Evolutionary conservation across 92 coral and sea anemone genomes (phyloP).

Genomic region (Muricea muricata): DNA sequence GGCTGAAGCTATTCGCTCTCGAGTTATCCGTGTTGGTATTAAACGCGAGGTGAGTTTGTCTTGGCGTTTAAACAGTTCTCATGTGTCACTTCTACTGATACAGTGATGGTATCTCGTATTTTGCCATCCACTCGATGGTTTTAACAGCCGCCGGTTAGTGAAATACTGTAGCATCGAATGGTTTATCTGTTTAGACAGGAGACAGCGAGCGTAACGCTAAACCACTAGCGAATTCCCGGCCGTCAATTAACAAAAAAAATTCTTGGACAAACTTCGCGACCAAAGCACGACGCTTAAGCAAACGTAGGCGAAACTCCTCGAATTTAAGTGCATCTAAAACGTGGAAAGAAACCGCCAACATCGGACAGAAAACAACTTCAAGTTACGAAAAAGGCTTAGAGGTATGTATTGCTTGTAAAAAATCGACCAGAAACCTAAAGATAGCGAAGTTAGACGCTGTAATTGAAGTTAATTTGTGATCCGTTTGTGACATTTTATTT

Average conservation of each 20-base stretch:
- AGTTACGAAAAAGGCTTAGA: constrained; percentile 13
- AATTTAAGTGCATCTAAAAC: not conserved
- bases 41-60: not conserved
- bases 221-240: not conserved
- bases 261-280: constrained; percentile 42
- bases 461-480: not conserved
- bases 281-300: constrained; percentile 28
- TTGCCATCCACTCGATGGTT: not conserved
- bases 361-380: not conserved
- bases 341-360: not conserved
- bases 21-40: not conserved
- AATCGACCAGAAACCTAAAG: not conserved
- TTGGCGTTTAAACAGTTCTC: not conserved
- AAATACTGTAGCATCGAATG: not conserved
- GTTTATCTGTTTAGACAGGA: not conserved
- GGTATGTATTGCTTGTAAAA: constrained; percentile 4
- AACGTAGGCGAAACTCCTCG: not conserved
- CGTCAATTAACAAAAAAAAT: not conserved
- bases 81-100: not conserved
- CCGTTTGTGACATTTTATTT: not conserved
- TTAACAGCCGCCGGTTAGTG: not conserved
- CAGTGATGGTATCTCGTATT: not conserved
- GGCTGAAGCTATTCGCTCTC: not conserved
- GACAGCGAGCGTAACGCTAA: not conserved
- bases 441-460: not conserved